A percentile compares a stretch with the other conserved stretches of the same genome.
Conservation (phyloP, 2,113 vertebrate genomes). For the Irena cyanogastra region DNA sequence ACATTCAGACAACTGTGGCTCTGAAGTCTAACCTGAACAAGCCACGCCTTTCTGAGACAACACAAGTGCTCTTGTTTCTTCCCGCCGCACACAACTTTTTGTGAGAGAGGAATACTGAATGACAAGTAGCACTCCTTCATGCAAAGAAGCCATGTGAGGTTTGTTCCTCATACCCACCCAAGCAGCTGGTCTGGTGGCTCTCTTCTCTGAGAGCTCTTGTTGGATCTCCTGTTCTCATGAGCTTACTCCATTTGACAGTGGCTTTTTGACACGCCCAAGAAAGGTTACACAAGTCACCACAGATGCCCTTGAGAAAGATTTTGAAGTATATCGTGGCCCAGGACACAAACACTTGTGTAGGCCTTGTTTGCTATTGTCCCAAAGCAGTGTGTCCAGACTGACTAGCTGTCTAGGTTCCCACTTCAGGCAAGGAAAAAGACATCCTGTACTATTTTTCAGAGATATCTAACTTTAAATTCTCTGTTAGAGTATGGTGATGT, state of each 20-base stretch:
- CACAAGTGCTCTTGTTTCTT: neutral
- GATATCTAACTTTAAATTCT: neutral
- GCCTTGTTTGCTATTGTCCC: neutral
- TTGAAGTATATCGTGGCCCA: neutral
- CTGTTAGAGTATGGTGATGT: neutral
- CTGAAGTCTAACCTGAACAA: neutral
- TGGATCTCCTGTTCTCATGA: neutral
- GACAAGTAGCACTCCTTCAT: neutral
- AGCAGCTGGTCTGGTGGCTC: neutral
- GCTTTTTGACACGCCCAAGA: neutral
- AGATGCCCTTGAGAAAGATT: neutral
- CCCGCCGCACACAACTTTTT: neutral
- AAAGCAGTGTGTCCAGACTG: neutral
- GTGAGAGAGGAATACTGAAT: neutral
- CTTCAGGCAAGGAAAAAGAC: neutral
- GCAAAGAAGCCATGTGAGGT: neutral
- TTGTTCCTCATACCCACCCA: neutral
- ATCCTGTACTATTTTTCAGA: neutral
- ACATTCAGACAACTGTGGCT: neutral
- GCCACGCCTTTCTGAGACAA: neutral
- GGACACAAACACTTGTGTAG: neutral
- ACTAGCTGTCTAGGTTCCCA: neutral
- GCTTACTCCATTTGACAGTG: neutral
- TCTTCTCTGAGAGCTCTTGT: neutral
- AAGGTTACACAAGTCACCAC: neutral